Evolutionary conservation across 2,797 vertebrate genomes (phyloP).

Genomic region (Phataginus tetradactyla): DNA sequence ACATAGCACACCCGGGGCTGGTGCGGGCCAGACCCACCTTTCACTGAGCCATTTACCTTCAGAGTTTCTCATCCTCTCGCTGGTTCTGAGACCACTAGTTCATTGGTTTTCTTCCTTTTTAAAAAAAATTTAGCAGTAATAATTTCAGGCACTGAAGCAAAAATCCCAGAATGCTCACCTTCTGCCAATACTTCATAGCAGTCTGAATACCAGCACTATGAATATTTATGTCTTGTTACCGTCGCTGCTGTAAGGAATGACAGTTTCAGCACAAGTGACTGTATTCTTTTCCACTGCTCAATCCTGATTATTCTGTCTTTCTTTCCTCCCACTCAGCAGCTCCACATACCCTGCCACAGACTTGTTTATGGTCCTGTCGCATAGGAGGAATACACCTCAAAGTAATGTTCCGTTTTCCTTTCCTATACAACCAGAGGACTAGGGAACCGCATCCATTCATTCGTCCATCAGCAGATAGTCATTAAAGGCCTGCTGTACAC

Average conservation of each 20-base stretch:
- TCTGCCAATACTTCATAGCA: conserved; percentile 9
- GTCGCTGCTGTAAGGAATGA: neutral
- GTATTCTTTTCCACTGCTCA: neutral
- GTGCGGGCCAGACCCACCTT: neutral
- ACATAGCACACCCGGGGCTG: neutral
- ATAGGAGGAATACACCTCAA: neutral
- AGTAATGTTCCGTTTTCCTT: neutral
- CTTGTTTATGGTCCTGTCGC: neutral
- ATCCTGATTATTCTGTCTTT: neutral
- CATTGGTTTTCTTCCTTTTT: neutral
- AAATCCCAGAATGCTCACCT: neutral
- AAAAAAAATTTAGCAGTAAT: conserved; percentile 9
- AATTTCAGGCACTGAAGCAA: conserved; percentile 44
- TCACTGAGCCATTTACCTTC: neutral
- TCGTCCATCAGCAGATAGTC: neutral
- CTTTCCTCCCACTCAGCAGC: neutral
- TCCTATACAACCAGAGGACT: neutral
- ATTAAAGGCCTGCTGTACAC: no score
- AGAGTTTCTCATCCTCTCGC: neutral
- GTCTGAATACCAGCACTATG: conserved; percentile 52
- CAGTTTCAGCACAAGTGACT: conserved; percentile 27
- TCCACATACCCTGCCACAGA: neutral
- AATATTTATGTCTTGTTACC: conserved; percentile 62
- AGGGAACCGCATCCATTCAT: neutral
- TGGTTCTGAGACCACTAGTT: neutral